Base-by-base conservation (phyloP, 2,888 invertebrate species). In the Callinectes sapidus region DNA sequence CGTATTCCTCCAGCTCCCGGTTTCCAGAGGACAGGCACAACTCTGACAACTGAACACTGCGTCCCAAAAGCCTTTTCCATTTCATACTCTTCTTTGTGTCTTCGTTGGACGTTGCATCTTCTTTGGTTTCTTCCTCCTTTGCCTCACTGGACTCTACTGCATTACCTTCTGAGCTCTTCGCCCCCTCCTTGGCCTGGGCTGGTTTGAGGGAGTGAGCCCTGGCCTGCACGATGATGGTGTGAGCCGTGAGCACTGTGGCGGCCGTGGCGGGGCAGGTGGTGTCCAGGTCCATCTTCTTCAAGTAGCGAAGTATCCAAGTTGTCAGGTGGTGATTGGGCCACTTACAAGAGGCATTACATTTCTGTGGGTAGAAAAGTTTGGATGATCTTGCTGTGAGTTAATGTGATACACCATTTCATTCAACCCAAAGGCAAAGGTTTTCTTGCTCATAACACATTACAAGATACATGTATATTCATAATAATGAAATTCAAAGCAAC, bases 241-340 rank as follows among this genome's bases (percentile, higher is more conserved):
- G 92, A 14, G 91, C 92, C 42, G 88, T 87, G 13, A 93, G 90
- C 6, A 93, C 54, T 0, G 91, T 55, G 18, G 92, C 92, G 35
- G 92, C 92, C 2, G 88, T 89, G 85, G 91, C 23, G 6, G 92
- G 91, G 10, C 23, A 42, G 55, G 66, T 89, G 35, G 91, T 93
- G 23, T 88, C 81, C 35, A 93, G 81, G 66, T 90, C 89, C 66
- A 89, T 61, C 81, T 91, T 92, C 81, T 91, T 93, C 54, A 91
- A 13, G 14, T 85, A n/a, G 5, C 77, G 77, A 1, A 93, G 77
- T 18, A 91, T 89, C 92, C 92, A 91, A 13, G 39, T 28, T 32
- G 92, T 85, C 42, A 93, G 66, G 42, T 66, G 77, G 3, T 39
- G 81, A 32, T 66, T 35, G 0, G 92, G 32, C 81, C 81, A 42